phyloP scores from a whole-genome alignment of 2,888 invertebrate species.

The Coelogynopora nodosa region DNA sequence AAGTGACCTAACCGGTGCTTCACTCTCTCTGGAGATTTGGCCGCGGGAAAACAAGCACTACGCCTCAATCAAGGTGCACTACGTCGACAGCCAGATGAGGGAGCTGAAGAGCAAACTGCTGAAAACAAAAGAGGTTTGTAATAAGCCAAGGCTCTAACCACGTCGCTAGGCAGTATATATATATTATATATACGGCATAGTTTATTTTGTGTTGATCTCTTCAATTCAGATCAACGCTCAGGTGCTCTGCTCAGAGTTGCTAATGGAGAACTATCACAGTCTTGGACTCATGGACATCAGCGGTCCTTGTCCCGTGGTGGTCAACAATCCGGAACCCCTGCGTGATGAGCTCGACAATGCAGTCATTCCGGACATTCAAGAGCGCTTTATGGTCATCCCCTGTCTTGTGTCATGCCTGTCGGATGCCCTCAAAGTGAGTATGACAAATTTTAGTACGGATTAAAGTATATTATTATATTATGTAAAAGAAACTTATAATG shows the following conservation, averaged over 20 bases:
- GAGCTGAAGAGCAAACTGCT: conserved; percentile 10
- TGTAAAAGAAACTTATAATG: no score
- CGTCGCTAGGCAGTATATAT: no score
- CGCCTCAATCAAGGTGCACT: conserved; percentile 13
- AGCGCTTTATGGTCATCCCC: conserved; percentile 38
- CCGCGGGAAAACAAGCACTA: conserved; percentile 8
- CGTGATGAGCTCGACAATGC: conserved; percentile 41
- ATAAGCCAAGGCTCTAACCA: no score
- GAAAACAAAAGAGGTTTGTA: background rate
- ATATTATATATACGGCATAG: no score
- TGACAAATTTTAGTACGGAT: background rate
- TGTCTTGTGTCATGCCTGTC: conserved; percentile 31
- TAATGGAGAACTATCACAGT: conserved; percentile 9
- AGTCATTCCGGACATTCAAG: conserved; percentile 16
- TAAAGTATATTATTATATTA: no score
- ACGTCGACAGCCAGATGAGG: background rate
- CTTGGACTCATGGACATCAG: background rate
- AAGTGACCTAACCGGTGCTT: background rate
- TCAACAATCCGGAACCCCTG: conserved; percentile 40
- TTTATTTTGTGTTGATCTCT: no score
- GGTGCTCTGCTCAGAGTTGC: conserved; percentile 34
- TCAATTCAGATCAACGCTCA: conserved; percentile 36
- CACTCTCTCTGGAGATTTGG: background rate
- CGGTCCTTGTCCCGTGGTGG: conserved; percentile 29
- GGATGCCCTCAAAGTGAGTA: conserved; percentile 26